These are phyloP conservation scores for Anarhynchus alexandrinus DNA, from an alignment of 2,113 vertebrate genomes.

Conservation along the genomic window DNA sequence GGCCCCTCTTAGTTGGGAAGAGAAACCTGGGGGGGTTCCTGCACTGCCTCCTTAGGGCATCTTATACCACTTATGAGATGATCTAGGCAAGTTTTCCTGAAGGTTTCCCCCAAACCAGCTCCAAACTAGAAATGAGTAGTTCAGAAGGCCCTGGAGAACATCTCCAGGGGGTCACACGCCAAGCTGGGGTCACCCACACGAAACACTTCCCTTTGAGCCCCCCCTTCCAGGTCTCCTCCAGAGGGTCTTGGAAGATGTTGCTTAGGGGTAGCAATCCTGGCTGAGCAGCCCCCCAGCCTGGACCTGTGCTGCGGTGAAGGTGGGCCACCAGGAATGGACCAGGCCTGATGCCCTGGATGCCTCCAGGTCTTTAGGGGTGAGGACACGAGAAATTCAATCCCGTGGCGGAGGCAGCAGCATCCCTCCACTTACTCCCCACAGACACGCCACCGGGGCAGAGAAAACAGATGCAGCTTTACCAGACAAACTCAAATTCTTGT, in stretches of 20 bases:
- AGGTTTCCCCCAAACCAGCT: neutral
- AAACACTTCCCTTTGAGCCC: neutral
- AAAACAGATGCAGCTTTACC: neutral
- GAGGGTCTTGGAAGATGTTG: neutral
- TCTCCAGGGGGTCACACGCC: neutral
- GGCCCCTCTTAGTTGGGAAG: neutral
- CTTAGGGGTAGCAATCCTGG: neutral
- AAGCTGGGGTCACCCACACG: rapidly evolving
- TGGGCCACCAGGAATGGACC: neutral
- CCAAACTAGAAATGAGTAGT: rapidly evolving
- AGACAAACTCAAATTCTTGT: neutral
- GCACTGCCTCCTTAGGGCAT: neutral
- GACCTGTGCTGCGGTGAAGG: too few relatives aligned
- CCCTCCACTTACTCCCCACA: rapidly evolving
- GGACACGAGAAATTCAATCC: neutral
- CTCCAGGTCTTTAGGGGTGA: too few relatives aligned
- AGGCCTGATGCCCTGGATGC: neutral
- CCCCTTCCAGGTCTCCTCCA: rapidly evolving
- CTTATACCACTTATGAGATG: rapidly evolving
- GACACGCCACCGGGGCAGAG: rapidly evolving
- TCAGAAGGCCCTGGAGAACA: neutral
- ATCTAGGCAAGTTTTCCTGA: neutral
- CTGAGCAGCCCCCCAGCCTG: neutral
- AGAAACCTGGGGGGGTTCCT: neutral
- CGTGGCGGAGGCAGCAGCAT: neutral